Evolutionary conservation across 2,888 invertebrate genomes (phyloP), one percentile per base, ranked within the genome.

Genomic region (Clanis bilineata): DNA sequence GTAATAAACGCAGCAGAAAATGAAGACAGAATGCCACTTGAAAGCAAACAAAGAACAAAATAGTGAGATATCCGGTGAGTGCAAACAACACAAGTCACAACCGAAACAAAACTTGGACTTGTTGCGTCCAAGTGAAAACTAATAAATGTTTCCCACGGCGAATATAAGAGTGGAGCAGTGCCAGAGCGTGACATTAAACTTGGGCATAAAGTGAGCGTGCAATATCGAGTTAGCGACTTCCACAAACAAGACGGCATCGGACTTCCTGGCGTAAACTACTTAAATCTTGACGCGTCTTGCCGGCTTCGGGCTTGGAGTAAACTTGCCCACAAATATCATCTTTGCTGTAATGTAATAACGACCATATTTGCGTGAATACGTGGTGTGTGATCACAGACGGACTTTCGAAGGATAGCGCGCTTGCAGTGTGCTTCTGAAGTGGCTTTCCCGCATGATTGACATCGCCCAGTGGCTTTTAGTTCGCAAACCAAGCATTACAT

Each of bases 161-260:
- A 77, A 74, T 77, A 74, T 74, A 74, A 72, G 72, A 72, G 69
- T 67, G 72, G 63, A 69, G 63, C 73, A 72, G 80, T 74, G 77
- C 76, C 72, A 77, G 73, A 73, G 74, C 78, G 78, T 81, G 85
- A 84, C 86, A 84, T 80, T 82, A 83, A 84, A 86, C 79, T 85
- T 85, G 77, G 76, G 79, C 83, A 84, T 82, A 85, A 90, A 90
- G 85, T 84, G 90, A 86, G 87, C 90, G 85, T 82, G 88, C 85
- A 80, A 86, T 86, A 87, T 86, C 88, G 84, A 89, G 90, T 89
- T 88, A 89, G 86, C 78, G 77, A 86, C 77, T 85, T 82, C 70
- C 74, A 77, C 84, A 85, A 85, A 85, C 85, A 84, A 81, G 82
- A 77, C 74, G 72, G 74, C 75, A 74, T 71, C 64, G 74, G 82